Base-by-base conservation (phyloP, 2,113 vertebrate genomes). In the Oryzias melastigma region DNA sequence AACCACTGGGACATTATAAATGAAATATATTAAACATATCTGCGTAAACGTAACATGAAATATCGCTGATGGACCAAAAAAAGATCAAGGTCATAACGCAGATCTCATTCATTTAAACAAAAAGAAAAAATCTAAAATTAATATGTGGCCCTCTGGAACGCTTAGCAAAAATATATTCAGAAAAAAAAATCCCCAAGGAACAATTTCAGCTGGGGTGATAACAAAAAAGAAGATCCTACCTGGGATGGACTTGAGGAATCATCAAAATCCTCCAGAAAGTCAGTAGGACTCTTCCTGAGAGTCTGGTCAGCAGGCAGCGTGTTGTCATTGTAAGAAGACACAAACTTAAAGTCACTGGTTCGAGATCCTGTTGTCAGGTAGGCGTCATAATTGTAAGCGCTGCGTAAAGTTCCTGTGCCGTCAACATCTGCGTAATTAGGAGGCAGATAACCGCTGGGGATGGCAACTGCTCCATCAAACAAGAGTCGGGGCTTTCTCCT, bases 271-370 rank as follows among this genome's bases (percentile, higher is more conserved):
- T 27, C 4, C 0, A 12, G 8, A 25, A 24, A 50, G 2, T 50
- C 10, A 2, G 15, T 15, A 3, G 14, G 50, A 17, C 24, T 52
- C n/a, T 52, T 29, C 51, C n/a, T 19, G 29, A 41, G 27, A 53
- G 52, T 54, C 35, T 41, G 29, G 35, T 54, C 52, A 19, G n/a
- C 52, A 15, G 52, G 52, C n/a, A 54, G 35, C 0, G 75, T 81
- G 58, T 24, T 24, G 20, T 50, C 48, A 24, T 50, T 50, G 48
- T 50, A 50, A 14, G 48, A 24, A 4, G 48, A 50, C 10, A 50
- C 48, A 50, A 50, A 50, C 20, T 47, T 47, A 47, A 47, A 47
- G 46, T 47, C 46, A 47, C 46, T 47, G 46, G 46, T 47, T 47
- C 46, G 17, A 19, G 46, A 47, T 47, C 46, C 46, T 47, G 46